Conservation (phyloP, 2,888 invertebrate genomes). For the Synanthedon andrenaeformis region DNA sequence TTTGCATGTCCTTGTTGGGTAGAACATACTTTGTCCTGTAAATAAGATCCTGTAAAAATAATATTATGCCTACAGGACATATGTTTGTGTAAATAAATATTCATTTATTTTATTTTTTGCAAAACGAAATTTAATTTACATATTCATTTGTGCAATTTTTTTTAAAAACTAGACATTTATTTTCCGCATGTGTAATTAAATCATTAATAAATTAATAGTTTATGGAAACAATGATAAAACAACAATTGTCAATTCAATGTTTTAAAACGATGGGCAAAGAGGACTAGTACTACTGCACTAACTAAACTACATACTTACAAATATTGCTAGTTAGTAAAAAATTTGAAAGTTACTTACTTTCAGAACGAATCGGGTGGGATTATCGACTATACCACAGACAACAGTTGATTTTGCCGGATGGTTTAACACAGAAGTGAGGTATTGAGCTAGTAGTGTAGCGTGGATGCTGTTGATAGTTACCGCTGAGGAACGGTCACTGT, state of each 20-base stretch:
- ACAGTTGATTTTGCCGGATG: constrained; percentile 90
- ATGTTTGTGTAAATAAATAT: too few relatives aligned
- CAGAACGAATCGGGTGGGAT: constrained; percentile 79
- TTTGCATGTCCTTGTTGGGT: too few relatives aligned
- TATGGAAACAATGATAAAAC: neutral
- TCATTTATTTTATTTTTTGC: too few relatives aligned
- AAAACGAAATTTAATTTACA: neutral
- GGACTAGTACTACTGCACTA: neutral
- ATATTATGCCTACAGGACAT: too few relatives aligned
- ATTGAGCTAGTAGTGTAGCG: constrained; percentile 70
- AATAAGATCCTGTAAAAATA: too few relatives aligned
- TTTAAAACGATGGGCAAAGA: neutral
- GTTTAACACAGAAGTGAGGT: constrained; percentile 79
- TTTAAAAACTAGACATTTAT: too few relatives aligned
- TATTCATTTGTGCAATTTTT: too few relatives aligned
- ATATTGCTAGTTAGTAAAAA: neutral
- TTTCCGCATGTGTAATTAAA: too few relatives aligned
- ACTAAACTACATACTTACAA: neutral
- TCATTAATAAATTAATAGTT: too few relatives aligned
- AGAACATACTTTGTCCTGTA: too few relatives aligned
- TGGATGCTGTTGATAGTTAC: constrained; percentile 82
- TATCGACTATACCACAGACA: constrained; percentile 89
- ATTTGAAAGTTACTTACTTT: constrained; percentile 55
- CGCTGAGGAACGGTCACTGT: constrained; percentile 72
- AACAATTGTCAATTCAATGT: neutral